Evolutionary conservation across 2,797 vertebrate species (phyloP).

Genomic region (Okamejei kenojei): DNA sequence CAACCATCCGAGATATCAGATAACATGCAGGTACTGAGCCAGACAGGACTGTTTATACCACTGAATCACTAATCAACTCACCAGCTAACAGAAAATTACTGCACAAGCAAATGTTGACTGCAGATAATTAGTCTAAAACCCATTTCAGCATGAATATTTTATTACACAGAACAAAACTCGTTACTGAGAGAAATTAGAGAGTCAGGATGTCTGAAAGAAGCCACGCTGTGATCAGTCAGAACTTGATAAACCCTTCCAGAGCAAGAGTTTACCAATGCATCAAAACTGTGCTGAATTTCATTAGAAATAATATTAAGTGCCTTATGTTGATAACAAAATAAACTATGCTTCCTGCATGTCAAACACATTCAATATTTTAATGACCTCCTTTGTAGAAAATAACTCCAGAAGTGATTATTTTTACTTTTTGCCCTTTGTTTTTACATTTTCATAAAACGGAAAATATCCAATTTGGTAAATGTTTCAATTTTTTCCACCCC

Average conservation of each 20-base stretch:
- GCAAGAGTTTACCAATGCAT: constrained; percentile 49
- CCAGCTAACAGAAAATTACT: constrained; percentile 57
- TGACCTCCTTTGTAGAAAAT: neutral
- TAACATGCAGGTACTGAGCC: constrained; percentile 47
- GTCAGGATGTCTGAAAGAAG: constrained; percentile 47
- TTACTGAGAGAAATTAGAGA: constrained; percentile 61
- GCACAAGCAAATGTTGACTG: constrained; percentile 52
- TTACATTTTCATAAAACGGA: no score
- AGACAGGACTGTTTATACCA: constrained; percentile 58
- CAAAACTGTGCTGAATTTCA: constrained; percentile 46
- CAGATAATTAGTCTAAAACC: constrained; percentile 63
- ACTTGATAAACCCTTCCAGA: constrained; percentile 45
- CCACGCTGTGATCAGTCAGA: constrained; percentile 54
- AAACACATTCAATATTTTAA: neutral
- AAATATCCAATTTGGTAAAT: no score
- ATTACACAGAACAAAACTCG: constrained; percentile 58
- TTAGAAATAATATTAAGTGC: constrained; percentile 42
- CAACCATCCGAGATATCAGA: constrained; percentile 43
- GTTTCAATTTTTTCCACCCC: no score
- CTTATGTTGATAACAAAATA: neutral
- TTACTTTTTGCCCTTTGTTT: neutral
- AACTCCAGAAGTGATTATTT: neutral
- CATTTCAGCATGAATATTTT: constrained; percentile 69
- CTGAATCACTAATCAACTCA: constrained; percentile 54
- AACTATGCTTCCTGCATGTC: neutral